phyloP scores from a whole-genome alignment of 2,797 vertebrate genomes.

The Phoeniculus purpureus region DNA sequence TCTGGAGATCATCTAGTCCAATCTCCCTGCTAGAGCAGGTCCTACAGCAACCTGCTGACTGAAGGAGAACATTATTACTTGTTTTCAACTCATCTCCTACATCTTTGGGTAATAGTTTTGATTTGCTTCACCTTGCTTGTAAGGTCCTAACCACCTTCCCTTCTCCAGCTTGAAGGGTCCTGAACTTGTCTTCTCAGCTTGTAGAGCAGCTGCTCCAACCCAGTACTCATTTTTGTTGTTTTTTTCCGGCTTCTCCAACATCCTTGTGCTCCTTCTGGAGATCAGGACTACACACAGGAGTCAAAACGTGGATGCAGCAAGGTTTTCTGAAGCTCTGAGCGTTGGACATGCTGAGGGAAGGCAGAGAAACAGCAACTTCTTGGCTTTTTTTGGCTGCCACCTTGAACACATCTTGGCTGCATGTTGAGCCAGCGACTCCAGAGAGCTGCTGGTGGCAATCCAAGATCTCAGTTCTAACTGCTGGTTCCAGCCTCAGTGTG shows the following conservation, averaged over 20 bases:
- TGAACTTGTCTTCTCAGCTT: not conserved
- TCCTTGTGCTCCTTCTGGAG: accelerated
- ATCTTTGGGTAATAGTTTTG: not conserved
- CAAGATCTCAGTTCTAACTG: not conserved
- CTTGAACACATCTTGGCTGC: not conserved
- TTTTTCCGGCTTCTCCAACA: not conserved
- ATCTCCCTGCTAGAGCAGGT: not conserved
- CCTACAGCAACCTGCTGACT: not conserved
- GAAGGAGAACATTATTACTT: not conserved
- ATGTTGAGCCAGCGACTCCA: accelerated
- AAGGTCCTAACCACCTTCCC: not conserved
- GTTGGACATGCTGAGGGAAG: accelerated
- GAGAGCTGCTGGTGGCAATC: not conserved
- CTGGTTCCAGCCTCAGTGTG: not conserved
- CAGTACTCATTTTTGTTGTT: not conserved
- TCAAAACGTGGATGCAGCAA: accelerated
- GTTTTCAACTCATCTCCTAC: accelerated
- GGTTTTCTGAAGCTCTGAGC: not conserved
- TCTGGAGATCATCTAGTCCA: not conserved
- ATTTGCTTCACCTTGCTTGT: not conserved
- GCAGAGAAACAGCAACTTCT: not conserved
- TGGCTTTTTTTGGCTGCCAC: not conserved
- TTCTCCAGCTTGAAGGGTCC: not conserved
- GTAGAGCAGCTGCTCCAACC: not conserved
- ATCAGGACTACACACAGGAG: accelerated